phyloP scores from a whole-genome alignment of 2,113 vertebrate species.

The Heptranchias perlo region DNA sequence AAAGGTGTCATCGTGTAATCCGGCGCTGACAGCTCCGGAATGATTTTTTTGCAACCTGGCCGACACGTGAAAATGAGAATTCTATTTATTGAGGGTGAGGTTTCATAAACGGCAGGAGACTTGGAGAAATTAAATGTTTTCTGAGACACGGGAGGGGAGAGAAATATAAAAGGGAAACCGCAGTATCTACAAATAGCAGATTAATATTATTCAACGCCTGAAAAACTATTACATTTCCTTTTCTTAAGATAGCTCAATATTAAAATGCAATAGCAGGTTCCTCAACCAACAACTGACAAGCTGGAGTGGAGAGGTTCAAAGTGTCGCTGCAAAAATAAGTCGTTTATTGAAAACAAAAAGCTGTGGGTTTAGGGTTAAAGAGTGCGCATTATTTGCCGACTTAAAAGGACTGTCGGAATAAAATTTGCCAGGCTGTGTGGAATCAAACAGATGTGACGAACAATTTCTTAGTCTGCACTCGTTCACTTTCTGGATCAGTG shows the following conservation, averaged over 20 bases:
- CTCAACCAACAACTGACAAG: neutral
- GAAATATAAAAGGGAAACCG: too few species aligned
- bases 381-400: neutral
- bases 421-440: too few species aligned
- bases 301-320: neutral
- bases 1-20: neutral
- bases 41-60: neutral
- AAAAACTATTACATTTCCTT: neutral
- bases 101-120: neutral
- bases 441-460: too few species aligned
- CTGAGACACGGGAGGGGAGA: too few species aligned
- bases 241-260: neutral
- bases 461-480: too few species aligned
- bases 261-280: conserved; percentile 9
- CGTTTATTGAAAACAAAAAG: neutral
- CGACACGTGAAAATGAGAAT: neutral
- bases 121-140: conserved; percentile 15
- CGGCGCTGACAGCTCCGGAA: neutral
- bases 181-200: neutral
- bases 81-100: neutral
- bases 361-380: neutral
- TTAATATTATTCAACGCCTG: conserved; percentile 28
- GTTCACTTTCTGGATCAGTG: too few species aligned
- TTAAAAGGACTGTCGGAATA: too few species aligned
- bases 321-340: neutral